A percentile compares a stretch with the other conserved stretches of the same genome.
Conservation (phyloP, 2,113 vertebrate genomes). For the Chelonoidis abingdonii region DNA sequence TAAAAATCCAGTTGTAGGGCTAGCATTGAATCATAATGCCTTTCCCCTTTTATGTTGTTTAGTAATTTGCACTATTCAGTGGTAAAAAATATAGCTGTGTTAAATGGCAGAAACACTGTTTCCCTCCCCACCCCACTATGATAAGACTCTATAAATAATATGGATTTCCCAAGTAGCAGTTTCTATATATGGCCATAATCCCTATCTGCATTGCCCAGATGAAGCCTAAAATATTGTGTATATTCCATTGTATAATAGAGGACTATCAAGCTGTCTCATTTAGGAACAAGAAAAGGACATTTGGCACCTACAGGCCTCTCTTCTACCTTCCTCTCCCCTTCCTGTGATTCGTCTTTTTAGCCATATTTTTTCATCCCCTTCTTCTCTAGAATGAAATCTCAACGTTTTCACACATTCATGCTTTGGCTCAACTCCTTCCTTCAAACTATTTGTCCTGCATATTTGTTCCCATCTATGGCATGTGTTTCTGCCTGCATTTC, state of each 20-base stretch:
- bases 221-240: neutral
- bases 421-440: neutral
- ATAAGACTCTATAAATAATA: neutral
- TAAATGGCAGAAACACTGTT: neutral
- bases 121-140: neutral
- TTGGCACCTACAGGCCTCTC: neutral
- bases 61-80: neutral
- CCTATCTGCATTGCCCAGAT: neutral
- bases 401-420: rapidly evolving
- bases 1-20: neutral
- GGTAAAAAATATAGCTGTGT: neutral
- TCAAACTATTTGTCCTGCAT: neutral
- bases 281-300: neutral
- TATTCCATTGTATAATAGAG: neutral
- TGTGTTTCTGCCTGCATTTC: neutral
- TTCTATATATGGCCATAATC: neutral
- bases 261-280: neutral
- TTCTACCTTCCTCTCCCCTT: neutral
- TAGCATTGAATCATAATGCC: neutral
- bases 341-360: neutral
- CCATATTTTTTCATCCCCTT: neutral
- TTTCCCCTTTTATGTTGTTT: neutral
- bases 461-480: neutral
- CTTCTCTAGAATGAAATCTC: neutral
- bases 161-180: neutral